phyloP scores from a whole-genome alignment of 2,797 vertebrate species.

The Myripristis murdjan region DNA sequence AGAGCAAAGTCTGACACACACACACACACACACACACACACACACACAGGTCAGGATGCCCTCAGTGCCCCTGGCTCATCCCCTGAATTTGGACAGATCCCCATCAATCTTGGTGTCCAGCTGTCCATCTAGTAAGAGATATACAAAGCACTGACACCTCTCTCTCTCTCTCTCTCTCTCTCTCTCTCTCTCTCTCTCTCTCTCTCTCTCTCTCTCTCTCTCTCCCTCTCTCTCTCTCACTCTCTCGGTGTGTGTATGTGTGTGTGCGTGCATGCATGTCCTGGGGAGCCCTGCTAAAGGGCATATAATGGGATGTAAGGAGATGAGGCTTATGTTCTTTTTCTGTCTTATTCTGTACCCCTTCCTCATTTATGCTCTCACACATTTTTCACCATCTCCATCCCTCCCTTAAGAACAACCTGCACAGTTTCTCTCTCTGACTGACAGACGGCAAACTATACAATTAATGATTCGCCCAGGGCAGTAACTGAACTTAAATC shows the following conservation, averaged over 20 bases:
- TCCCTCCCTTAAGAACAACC: constrained; percentile 28
- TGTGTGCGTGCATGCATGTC: constrained; percentile 35
- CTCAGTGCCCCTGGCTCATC: constrained; percentile 62
- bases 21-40: constrained; percentile 34
- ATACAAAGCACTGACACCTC: constrained; percentile 34
- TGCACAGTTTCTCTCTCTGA: constrained; percentile 46
- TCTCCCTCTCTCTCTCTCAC: too few relatives aligned
- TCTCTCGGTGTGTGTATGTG: constrained; percentile 10
- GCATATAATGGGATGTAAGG: constrained; percentile 63
- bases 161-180: too few relatives aligned
- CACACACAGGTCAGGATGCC: constrained; percentile 46
- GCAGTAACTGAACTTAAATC: constrained; percentile 63
- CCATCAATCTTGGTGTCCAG: constrained; percentile 70
- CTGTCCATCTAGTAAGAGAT: constrained; percentile 35
- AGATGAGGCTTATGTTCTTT: constrained; percentile 25
- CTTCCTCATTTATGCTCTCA: constrained; percentile 26
- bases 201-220: too few relatives aligned
- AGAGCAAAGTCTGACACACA: constrained; percentile 33
- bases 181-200: too few relatives aligned
- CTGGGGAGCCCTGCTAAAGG: constrained; percentile 51
- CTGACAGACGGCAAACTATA: constrained; percentile 45
- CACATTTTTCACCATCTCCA: constrained; percentile 26
- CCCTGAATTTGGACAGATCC: constrained; percentile 65
- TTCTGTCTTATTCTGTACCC: constrained; percentile 14
- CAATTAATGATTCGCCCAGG: constrained; percentile 57